Conservation (phyloP, 2,113 vertebrate genomes). For the Ciconia stormi region DNA sequence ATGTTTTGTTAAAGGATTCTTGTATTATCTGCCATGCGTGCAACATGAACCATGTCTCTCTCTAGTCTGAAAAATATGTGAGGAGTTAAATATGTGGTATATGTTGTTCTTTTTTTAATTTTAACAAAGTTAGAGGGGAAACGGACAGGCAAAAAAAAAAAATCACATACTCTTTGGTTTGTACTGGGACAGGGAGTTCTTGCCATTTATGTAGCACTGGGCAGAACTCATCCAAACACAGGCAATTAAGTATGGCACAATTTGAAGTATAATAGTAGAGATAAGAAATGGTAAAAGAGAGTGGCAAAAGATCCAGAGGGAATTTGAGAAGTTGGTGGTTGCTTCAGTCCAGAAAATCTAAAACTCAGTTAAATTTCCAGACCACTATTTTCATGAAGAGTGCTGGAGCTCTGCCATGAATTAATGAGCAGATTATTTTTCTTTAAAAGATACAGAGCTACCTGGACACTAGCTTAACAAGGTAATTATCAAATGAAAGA, state of each 20-base stretch:
- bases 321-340: not conserved
- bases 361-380: not conserved
- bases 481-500: slow-evolving; percentile 72
- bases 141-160: not conserved
- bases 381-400: not conserved
- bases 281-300: not conserved
- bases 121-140: not conserved
- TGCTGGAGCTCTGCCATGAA: not conserved
- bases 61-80: not conserved
- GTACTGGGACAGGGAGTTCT: not conserved
- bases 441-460: slow-evolving; percentile 49
- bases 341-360: not conserved
- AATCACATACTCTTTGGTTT: not conserved
- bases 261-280: not conserved
- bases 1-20: not conserved
- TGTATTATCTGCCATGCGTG: not conserved
- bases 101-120: not conserved
- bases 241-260: not conserved
- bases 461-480: slow-evolving; percentile 59
- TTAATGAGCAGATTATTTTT: slow-evolving; percentile 45
- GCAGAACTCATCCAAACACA: not conserved
- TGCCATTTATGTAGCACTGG: not conserved
- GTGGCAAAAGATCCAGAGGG: not conserved
- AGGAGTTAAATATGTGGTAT: not conserved
- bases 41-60: not conserved